Evolutionary conservation across 2,888 invertebrate species (phyloP), one percentile per base, ranked within the genome.

Genomic region (Patella ulyssiponensis): DNA sequence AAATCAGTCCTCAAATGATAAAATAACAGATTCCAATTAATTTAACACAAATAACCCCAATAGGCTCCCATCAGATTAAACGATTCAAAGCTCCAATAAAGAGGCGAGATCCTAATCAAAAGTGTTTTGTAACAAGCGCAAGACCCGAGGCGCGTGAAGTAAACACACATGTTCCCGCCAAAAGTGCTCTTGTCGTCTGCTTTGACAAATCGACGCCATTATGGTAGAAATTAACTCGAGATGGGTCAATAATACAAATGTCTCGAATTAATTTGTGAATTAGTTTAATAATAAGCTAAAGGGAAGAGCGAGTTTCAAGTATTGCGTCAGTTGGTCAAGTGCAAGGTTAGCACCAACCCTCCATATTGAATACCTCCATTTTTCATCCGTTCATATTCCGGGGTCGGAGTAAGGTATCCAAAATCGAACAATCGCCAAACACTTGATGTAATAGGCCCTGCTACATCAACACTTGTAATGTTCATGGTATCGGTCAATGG

Each of bases 111-210:
- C 64, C 64, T 64, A 64, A 64, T 64, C 64, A 23, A 44, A 44
- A 64, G 64, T 64, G 64, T 64, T 64, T 64, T 23, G 20, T 12
- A 44, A 44, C 44, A 44, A 44, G 44, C 44, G 44, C 64, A 64
- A 23, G 23, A 64, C 64, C 64, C 64, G 20, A 64, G 64, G 64
- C 64, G 20, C 64, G 20, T 23, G 64, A 64, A 64, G 64, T 64
- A 64, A 64, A 64, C 64, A 64, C 64, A 64, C 64, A 64, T 64
- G 64, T 64, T 64, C 64, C 23, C 64, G 64, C 64, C 20, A 64
- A 64, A 64, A 64, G 64, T 64, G 64, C 64, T 64, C 64, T 64
- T 64, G 64, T 64, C 64, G 64, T 64, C 64, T 64, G 64, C 20
- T 23, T 23, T 64, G 64, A 64, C 64, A 64, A 64, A 23, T 64